Conservation (phyloP, 2,888 invertebrate genomes). For the Leptopterna dolabrata region DNA sequence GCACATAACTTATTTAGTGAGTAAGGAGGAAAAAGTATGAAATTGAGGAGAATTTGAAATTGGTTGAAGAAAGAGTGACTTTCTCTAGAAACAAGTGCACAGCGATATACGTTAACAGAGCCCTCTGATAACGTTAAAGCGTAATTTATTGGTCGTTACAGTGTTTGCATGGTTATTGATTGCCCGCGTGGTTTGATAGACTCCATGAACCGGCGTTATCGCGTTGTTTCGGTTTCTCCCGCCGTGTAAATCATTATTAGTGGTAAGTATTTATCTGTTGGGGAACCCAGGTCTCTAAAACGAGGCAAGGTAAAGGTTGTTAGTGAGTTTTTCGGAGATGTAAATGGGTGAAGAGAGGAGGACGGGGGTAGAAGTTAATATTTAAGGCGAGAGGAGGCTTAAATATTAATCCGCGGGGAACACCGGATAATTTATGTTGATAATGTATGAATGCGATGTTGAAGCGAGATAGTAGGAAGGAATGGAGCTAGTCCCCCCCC, state of each 20-base stretch:
- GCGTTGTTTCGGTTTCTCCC: background rate
- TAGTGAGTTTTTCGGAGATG: slow-evolving; percentile 21
- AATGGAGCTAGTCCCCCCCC: background rate
- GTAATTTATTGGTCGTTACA: background rate
- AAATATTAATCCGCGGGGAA: slow-evolving; percentile 40
- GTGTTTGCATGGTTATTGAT: background rate
- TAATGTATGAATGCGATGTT: slow-evolving; percentile 38
- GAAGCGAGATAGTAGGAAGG: slow-evolving; percentile 11
- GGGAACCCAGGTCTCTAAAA: background rate
- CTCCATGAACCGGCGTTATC: background rate
- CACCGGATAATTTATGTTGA: slow-evolving; percentile 34
- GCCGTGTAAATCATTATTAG: background rate
- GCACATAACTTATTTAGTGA: too few species aligned
- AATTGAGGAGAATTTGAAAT: too few species aligned
- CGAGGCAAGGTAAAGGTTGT: slow-evolving; percentile 16
- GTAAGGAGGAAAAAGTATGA: too few species aligned
- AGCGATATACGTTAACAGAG: too few species aligned
- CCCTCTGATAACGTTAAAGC: background rate
- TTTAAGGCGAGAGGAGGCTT: slow-evolving; percentile 30
- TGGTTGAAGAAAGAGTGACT: too few species aligned
- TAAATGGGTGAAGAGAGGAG: background rate
- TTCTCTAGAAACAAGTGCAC: too few species aligned
- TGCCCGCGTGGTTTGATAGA: background rate
- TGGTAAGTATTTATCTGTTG: background rate
- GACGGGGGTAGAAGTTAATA: background rate